phyloP scores from a whole-genome alignment of 1,140 invertebrate genomes.

The Brachionus rubens region DNA sequence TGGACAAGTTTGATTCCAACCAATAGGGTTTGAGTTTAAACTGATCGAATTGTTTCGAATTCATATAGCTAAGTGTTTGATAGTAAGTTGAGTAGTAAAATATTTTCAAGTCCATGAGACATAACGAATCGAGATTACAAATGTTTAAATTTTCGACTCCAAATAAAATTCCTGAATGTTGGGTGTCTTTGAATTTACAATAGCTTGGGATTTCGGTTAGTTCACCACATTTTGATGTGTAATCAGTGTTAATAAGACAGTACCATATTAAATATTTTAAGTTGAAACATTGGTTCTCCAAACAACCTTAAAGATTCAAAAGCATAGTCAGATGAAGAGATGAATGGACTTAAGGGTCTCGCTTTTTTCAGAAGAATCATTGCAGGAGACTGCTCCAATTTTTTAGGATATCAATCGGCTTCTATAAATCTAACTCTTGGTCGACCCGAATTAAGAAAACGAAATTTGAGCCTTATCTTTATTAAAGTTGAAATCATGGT shows the following conservation, averaged over 20 bases:
- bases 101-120: slow-evolving; percentile 29
- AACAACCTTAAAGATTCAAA: neutral
- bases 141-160: slow-evolving; percentile 36
- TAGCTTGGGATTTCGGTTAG: neutral
- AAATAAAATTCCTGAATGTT: neutral
- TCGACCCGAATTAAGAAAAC: no score
- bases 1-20: neutral
- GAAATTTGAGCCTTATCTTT: no score
- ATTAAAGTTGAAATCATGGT: no score
- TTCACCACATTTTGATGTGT: neutral
- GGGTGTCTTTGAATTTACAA: neutral
- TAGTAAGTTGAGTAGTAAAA: slow-evolving; percentile 17
- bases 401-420: no score
- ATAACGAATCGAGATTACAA: slow-evolving; percentile 30
- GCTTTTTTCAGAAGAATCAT: no score
- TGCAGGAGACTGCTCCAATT: no score
- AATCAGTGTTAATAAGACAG: neutral
- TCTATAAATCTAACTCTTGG: no score
- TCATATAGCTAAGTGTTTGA: neutral
- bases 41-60: neutral
- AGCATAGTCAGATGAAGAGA: neutral
- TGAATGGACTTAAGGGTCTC: no score
- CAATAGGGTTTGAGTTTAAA: neutral
- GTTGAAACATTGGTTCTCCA: slow-evolving; percentile 16
- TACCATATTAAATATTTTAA: slow-evolving; percentile 31